These are phyloP conservation scores for Botrylloides violaceus DNA, from an alignment of 23 tunicate species.

Conservation along the genomic window DNA sequence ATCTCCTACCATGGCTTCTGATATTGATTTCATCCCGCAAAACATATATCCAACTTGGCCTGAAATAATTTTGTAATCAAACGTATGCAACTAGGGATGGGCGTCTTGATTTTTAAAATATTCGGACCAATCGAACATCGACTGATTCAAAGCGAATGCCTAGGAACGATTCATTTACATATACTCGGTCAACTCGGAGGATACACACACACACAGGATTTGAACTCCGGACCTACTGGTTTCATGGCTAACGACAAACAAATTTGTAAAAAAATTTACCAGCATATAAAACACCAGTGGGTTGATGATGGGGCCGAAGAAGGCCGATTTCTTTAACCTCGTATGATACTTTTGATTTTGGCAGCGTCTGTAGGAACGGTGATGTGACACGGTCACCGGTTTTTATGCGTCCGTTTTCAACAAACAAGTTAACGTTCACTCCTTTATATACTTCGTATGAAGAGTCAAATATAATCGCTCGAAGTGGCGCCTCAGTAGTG, in stretches of 20 bases:
- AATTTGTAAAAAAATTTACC: conserved; percentile 27
- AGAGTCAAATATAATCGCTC: conserved; percentile 75
- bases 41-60: conserved; percentile 80
- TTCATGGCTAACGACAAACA: neutral
- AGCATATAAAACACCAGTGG: conserved; percentile 48
- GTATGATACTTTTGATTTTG: conserved; percentile 36
- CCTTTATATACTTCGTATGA: conserved; percentile 57
- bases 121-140: too few species aligned
- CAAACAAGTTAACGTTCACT: conserved; percentile 49
- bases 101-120: too few species aligned
- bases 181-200: too few species aligned
- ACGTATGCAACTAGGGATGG: too few species aligned
- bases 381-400: conserved; percentile 63
- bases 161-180: too few species aligned
- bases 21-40: conserved; percentile 67
- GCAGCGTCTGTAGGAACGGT: conserved; percentile 11
- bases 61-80: too few species aligned
- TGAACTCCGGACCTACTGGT: too few species aligned
- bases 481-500: conserved; percentile 15
- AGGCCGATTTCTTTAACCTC: conserved; percentile 76
- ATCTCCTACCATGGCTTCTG: conserved; percentile 81
- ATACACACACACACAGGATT: too few species aligned
- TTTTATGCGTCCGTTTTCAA: conserved; percentile 33
- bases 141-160: too few species aligned
- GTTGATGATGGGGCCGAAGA: conserved; percentile 32